Conservation (phyloP, 1,140 invertebrate species). For the Chrysoperla carnea region DNA sequence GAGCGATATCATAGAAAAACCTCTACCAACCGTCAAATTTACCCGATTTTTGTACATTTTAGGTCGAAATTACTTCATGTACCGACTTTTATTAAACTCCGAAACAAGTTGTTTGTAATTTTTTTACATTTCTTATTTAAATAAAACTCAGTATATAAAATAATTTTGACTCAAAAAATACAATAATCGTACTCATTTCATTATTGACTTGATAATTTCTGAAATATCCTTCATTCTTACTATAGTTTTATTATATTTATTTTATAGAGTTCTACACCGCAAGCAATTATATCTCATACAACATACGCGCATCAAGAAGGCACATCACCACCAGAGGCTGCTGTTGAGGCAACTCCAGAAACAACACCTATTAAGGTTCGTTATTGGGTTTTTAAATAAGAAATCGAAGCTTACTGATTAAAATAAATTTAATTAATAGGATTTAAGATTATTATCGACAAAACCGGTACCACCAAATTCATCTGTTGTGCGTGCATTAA, state of each 20-base stretch:
- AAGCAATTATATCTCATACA: constrained; percentile 10
- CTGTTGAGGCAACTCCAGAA: constrained; percentile 73
- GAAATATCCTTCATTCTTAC: too few relatives aligned
- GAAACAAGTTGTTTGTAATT: too few relatives aligned
- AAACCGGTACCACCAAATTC: constrained; percentile 31
- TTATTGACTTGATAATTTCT: too few relatives aligned
- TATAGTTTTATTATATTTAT: not conserved
- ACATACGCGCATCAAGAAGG: constrained; percentile 26
- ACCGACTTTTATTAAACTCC: too few relatives aligned
- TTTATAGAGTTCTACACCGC: constrained; percentile 1
- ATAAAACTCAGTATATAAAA: too few relatives aligned
- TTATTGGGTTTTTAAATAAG: not conserved
- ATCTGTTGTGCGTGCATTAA: constrained; percentile 41
- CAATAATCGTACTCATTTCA: too few relatives aligned
- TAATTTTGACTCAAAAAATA: too few relatives aligned
- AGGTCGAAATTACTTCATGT: too few relatives aligned
- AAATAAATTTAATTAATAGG: constrained; percentile 14
- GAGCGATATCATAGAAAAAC: not conserved
- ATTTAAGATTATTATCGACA: constrained; percentile 20
- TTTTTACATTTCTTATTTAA: too few relatives aligned
- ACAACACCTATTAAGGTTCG: constrained; percentile 55
- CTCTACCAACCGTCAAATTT: too few relatives aligned
- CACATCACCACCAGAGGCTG: constrained; percentile 57
- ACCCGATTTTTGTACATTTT: too few relatives aligned
- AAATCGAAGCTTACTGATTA: not conserved